A percentile compares a stretch with the other conserved stretches of the same genome.
Conservation (phyloP, 2,113 vertebrate genomes). For the Alligator mississippiensis region DNA sequence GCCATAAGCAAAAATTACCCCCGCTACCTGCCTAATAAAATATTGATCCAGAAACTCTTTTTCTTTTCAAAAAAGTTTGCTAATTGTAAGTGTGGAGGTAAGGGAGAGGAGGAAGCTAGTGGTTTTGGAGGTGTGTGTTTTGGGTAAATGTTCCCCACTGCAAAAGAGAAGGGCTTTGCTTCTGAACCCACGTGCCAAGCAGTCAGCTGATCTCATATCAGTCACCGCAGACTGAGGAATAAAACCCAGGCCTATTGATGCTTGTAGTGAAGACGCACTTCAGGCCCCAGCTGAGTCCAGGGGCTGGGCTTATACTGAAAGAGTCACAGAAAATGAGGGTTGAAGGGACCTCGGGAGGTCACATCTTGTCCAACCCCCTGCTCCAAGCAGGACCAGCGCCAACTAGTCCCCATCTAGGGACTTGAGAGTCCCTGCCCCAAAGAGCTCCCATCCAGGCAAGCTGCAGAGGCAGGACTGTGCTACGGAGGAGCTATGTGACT, state of each 20-base stretch:
- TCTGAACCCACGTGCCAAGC: neutral
- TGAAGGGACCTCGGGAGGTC: no score
- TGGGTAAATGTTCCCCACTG: neutral
- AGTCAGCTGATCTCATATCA: neutral
- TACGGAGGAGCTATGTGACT: neutral
- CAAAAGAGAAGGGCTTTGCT: neutral
- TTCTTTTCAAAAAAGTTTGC: neutral
- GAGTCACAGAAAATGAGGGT: no score
- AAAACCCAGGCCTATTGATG: neutral
- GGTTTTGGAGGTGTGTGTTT: neutral
- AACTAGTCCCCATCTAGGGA: no score
- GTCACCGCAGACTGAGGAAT: neutral
- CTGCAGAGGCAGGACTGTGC: neutral
- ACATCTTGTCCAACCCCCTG: no score
- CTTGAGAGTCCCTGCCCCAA: neutral
- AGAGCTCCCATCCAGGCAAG: neutral
- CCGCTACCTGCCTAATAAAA: slow-evolving; percentile 1
- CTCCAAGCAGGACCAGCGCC: no score
- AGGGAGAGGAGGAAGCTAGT: neutral
- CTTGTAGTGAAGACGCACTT: neutral
- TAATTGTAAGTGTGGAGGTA: neutral
- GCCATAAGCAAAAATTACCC: neutral
- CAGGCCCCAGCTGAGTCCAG: neutral
- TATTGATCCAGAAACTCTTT: neutral
- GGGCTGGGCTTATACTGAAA: no score